Evolutionary conservation across 2,113 vertebrate species (phyloP).

Genomic region (Poeciliopsis retropinna): DNA sequence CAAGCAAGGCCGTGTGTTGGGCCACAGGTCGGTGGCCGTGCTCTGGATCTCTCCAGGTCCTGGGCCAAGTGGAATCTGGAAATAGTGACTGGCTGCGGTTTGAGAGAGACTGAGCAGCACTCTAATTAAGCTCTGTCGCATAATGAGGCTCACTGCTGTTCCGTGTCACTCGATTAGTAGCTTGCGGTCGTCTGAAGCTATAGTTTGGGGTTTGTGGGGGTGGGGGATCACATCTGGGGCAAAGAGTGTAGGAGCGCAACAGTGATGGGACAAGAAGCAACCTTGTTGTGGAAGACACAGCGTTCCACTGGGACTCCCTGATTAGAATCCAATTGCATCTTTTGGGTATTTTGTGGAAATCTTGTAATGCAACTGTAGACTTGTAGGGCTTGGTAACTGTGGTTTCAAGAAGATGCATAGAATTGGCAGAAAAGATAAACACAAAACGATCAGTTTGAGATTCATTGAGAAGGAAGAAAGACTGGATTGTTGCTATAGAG

Average conservation of each 20-base stretch:
- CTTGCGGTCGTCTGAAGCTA: constrained; percentile 53
- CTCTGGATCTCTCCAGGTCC: constrained; percentile 35
- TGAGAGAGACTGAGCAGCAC: constrained; percentile 54
- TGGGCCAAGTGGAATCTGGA: constrained; percentile 50
- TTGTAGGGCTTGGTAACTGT: constrained; percentile 18
- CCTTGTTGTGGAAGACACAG: constrained; percentile 32
- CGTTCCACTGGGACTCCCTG: constrained; percentile 21
- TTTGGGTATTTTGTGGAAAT: constrained; percentile 37
- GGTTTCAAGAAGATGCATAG: constrained; percentile 9
- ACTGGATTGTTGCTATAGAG: constrained; percentile 9
- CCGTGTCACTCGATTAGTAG: constrained; percentile 72
- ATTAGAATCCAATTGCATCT: constrained; percentile 58
- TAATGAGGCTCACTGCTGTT: constrained; percentile 69
- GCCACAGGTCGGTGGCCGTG: constrained; percentile 28
- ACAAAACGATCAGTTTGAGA: constrained; percentile 33
- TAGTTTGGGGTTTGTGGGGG: constrained; percentile 77
- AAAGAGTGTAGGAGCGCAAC: constrained; percentile 49
- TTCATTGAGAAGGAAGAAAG: constrained; percentile 17
- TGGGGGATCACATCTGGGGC: constrained; percentile 66
- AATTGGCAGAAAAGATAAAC: constrained; percentile 26
- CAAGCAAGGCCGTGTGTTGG: constrained; percentile 27
- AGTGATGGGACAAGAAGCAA: constrained; percentile 40
- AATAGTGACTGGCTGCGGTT: constrained; percentile 76
- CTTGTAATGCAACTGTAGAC: constrained; percentile 27
- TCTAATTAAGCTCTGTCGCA: constrained; percentile 77